Evolutionary conservation across 2,888 invertebrate species (phyloP).

Genomic region (Dasypolia templi): DNA sequence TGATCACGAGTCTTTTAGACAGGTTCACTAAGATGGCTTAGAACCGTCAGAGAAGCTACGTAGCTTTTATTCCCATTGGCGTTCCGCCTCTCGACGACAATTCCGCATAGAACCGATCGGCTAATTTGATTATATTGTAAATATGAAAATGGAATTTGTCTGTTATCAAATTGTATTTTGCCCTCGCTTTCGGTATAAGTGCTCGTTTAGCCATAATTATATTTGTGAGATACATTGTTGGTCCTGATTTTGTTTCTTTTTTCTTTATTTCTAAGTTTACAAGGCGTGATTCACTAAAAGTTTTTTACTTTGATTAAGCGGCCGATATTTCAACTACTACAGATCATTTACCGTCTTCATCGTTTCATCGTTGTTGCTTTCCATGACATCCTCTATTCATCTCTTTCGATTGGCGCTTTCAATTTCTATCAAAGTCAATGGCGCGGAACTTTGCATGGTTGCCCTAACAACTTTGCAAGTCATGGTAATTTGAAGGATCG

Average conservation of each 20-base stretch:
- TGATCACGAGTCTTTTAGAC: slow-evolving; percentile 74
- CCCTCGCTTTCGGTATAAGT: slow-evolving; percentile 20
- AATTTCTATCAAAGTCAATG: slow-evolving; percentile 34
- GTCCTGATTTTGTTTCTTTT: not conserved
- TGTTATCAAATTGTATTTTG: slow-evolving; percentile 32
- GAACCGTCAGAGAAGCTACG: slow-evolving; percentile 68
- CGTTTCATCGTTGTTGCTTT: slow-evolving; percentile 3
- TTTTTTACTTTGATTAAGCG: not conserved
- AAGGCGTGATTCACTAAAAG: not conserved
- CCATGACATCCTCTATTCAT: slow-evolving; percentile 24
- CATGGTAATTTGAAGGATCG: slow-evolving; percentile 58
- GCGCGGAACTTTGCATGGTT: slow-evolving; percentile 48
- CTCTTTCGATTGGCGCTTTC: slow-evolving; percentile 32
- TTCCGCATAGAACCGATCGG: slow-evolving; percentile 40
- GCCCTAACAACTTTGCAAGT: slow-evolving; percentile 38
- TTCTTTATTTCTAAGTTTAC: not conserved
- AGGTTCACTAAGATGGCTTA: slow-evolving; percentile 79
- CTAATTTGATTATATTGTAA: slow-evolving; percentile 49
- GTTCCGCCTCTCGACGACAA: slow-evolving; percentile 49
- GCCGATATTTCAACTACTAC: not conserved
- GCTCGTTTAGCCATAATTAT: slow-evolving; percentile 29
- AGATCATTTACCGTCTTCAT: not conserved
- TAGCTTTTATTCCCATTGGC: slow-evolving; percentile 73
- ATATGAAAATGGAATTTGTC: slow-evolving; percentile 45
- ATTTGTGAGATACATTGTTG: slow-evolving; percentile 7